Evolutionary conservation across 2,113 vertebrate genomes (phyloP).

Genomic region (Stictonetta naevosa): DNA sequence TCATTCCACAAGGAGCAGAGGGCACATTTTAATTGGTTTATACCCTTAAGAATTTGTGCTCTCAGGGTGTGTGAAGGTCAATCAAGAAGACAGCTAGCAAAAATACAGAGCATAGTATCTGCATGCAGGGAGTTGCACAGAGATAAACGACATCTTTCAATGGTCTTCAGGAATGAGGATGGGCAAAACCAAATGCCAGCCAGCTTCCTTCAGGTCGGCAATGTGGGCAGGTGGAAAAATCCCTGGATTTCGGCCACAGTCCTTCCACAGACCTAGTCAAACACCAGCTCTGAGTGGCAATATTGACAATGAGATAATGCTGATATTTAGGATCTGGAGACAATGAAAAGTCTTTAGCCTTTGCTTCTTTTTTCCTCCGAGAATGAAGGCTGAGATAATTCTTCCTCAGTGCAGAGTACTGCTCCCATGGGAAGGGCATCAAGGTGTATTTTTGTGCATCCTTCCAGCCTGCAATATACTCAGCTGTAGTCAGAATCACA

Average conservation of each 20-base stretch:
- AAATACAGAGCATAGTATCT: neutral
- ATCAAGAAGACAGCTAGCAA: neutral
- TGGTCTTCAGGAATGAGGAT: neutral
- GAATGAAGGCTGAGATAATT: neutral
- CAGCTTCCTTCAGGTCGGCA: neutral
- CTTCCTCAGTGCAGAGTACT: neutral
- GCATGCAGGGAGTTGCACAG: neutral
- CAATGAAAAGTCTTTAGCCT: neutral
- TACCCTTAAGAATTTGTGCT: neutral
- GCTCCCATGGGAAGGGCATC: neutral
- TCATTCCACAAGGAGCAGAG: neutral
- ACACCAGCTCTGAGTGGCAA: neutral
- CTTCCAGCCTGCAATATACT: accelerated
- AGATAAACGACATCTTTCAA: neutral
- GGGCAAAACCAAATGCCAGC: neutral
- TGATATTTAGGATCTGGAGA: neutral
- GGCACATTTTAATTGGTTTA: constrained; percentile 7
- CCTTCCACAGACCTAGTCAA: neutral
- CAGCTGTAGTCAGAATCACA: neutral
- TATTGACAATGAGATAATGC: neutral
- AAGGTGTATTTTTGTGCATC: neutral
- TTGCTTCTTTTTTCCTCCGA: neutral
- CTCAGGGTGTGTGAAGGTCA: neutral
- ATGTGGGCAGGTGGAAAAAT: neutral
- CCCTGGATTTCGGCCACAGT: no score